These are phyloP conservation scores for Xylota segnis DNA, from an alignment of 2,888 invertebrate genomes.

Conservation along the genomic window DNA sequence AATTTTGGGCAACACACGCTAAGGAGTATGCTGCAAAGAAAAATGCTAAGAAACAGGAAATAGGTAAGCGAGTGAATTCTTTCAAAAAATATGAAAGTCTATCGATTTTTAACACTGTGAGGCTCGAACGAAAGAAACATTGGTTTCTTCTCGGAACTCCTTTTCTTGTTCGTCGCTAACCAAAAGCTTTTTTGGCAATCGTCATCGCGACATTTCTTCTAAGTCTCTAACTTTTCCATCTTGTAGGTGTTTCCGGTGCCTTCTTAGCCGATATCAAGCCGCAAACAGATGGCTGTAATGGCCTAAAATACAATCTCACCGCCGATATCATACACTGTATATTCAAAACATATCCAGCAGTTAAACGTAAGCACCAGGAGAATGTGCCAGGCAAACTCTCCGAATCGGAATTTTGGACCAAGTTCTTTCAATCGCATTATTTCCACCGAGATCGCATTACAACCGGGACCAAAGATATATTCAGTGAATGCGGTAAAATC, in stretches of 20 bases:
- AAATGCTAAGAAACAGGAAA: slow-evolving; percentile 91
- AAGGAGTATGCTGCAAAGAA: slow-evolving; percentile 90
- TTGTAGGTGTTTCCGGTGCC: slow-evolving; percentile 89
- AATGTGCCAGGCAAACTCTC: slow-evolving; percentile 97
- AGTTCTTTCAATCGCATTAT: slow-evolving; percentile 99
- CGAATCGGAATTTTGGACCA: slow-evolving; percentile 99
- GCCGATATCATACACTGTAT: slow-evolving; percentile 98
- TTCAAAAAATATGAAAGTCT: not conserved
- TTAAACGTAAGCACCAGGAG: slow-evolving; percentile 97
- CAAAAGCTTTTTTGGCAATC: no score
- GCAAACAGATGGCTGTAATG: slow-evolving; percentile 98
- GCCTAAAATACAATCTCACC: slow-evolving; percentile 98
- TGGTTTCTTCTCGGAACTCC: no score
- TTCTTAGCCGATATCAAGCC: slow-evolving; percentile 97
- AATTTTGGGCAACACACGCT: slow-evolving; percentile 98
- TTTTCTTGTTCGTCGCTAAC: no score
- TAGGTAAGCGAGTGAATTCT: slow-evolving; percentile 86
- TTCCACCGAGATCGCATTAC: slow-evolving; percentile 97
- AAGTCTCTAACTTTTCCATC: not conserved
- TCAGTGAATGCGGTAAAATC: slow-evolving; percentile 98
- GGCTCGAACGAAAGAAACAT: no score
- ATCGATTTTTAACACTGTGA: no score
- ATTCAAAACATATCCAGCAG: slow-evolving; percentile 99
- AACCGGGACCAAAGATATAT: slow-evolving; percentile 96
- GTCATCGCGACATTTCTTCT: no score